Conservation (phyloP, 2,113 vertebrate genomes). For the Manacus vitellinus region DNA sequence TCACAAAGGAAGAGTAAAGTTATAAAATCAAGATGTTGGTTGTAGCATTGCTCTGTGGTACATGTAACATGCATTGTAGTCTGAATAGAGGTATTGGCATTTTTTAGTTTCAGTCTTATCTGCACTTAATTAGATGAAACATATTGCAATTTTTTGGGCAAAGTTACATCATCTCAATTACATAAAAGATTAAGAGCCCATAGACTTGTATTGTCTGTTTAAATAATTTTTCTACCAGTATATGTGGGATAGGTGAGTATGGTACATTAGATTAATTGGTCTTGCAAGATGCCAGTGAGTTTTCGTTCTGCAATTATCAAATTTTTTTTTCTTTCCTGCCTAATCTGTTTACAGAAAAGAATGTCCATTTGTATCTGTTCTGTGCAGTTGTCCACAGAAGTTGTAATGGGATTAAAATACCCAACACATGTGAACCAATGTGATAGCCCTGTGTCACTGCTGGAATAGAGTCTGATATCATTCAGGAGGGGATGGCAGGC, state of each 20-base stretch:
- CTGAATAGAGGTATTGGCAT: not conserved
- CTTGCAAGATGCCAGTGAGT: not conserved
- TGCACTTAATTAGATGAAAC: not conserved
- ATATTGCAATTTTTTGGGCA: not conserved
- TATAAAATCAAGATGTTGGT: not conserved
- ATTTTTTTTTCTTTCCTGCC: not conserved
- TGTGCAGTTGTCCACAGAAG: not conserved
- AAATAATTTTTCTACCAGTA: not conserved
- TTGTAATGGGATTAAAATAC: not conserved
- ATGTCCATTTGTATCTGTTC: not conserved
- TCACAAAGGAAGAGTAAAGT: not conserved
- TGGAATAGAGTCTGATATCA: not conserved
- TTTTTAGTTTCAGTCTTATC: not conserved
- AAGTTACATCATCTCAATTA: not conserved
- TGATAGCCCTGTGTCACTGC: not conserved
- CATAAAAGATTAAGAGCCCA: not conserved
- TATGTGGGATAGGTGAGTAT: not conserved
- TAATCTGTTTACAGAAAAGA: not conserved
- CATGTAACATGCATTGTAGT: not conserved
- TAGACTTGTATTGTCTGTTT: not conserved
- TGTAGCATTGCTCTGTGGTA: not conserved
- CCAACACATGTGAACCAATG: accelerated
- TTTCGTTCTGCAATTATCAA: not conserved
- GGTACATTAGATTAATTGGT: not conserved
- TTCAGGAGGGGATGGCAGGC: not conserved